phyloP scores from a whole-genome alignment of 1,140 invertebrate genomes.

The Drosophila pseudoobscura region DNA sequence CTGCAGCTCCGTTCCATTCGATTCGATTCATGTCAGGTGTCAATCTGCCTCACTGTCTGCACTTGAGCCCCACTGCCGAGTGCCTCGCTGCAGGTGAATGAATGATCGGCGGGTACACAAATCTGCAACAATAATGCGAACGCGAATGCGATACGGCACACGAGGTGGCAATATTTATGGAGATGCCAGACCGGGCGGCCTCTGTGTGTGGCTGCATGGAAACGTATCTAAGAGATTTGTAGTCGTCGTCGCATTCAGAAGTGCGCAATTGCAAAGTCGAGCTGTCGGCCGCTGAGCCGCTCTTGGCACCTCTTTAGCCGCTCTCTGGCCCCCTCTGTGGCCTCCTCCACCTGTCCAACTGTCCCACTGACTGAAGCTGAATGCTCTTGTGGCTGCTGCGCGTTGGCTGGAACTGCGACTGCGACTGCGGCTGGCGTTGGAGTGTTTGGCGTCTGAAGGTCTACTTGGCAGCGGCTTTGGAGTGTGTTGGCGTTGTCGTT shows the following conservation, averaged over 20 bases:
- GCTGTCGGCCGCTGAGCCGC: constrained; percentile 49
- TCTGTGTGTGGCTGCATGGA: constrained; percentile 42
- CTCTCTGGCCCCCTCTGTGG: constrained; percentile 3
- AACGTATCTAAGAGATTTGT: constrained; percentile 66
- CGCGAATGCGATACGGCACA: constrained; percentile 29
- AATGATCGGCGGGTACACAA: constrained; percentile 6
- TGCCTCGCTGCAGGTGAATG: constrained; percentile 33
- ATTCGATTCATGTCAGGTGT: constrained; percentile 66
- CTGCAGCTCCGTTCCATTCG: constrained; percentile 28
- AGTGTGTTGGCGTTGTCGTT: constrained; percentile 71
- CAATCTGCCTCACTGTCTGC: constrained; percentile 52
- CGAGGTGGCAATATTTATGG: constrained; percentile 41
- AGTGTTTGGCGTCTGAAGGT: constrained; percentile 82
- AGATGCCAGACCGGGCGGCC: constrained; percentile 37
- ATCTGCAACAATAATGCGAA: constrained; percentile 15
- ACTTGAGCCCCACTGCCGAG: constrained; percentile 15
- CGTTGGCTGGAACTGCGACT: constrained; percentile 42
- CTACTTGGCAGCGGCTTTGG: constrained; percentile 76
- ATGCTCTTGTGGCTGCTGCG: constrained; percentile 53
- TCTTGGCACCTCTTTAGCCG: constrained; percentile 29
- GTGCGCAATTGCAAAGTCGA: constrained; percentile 76
- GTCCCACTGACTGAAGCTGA: constrained; percentile 50
- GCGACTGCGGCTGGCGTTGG: constrained; percentile 65
- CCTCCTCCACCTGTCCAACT: constrained; percentile 56
- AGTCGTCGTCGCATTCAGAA: constrained; percentile 51